Evolutionary conservation across 2,113 vertebrate genomes (phyloP), one percentile per base, ranked within the genome.

Genomic region (Polypterus senegalus): DNA sequence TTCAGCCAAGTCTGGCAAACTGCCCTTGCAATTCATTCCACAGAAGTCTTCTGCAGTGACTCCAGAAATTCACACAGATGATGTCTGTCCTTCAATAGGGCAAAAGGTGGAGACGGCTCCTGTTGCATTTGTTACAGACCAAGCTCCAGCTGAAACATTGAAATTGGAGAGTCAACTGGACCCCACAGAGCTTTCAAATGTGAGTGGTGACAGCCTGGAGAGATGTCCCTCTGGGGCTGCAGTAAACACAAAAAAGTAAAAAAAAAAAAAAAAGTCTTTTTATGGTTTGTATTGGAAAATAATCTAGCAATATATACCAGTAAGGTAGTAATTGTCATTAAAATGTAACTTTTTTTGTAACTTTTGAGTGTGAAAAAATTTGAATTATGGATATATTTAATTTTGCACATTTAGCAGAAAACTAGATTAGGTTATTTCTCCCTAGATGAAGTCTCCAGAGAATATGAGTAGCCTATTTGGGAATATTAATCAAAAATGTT

Each of bases 111-210:
- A 73, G 69, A 81, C 77, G 77, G 67, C 74, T 79, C 55, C 61
- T 43, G 54, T 64, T 2, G 47, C 59, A 51, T 3, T 61, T 51
- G 58, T 2, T 63, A 5, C 51, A 67, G 81, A 81, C 65, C 69
- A 60, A 70, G 70, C 81, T 75, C 77, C 74, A 73, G 70, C 73
- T 72, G 83, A 82, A 69, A 78, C 75, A 76, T 66, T 76, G 77
- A 87, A 84, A 86, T 70, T 81, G 80, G 91, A 91, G 77, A 86
- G 72, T 75, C 87, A 92, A 75, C 85, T 92, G 88, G 92, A 97
- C 80, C 89, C 93, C 75, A 88, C 90, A 70, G 93, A 97, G 74
- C 88, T 97, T 91, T 94, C 96, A 87, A 97, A 95, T 82, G 96
- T 97, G 90, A 97, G 92, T 93, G 87, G 86, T 89, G 86, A 88